Percentiles rank a stretch among this genome's conserved stretches.
Conservation (phyloP, 1,140 invertebrate species). For the Gonatopus flavifemur region DNA sequence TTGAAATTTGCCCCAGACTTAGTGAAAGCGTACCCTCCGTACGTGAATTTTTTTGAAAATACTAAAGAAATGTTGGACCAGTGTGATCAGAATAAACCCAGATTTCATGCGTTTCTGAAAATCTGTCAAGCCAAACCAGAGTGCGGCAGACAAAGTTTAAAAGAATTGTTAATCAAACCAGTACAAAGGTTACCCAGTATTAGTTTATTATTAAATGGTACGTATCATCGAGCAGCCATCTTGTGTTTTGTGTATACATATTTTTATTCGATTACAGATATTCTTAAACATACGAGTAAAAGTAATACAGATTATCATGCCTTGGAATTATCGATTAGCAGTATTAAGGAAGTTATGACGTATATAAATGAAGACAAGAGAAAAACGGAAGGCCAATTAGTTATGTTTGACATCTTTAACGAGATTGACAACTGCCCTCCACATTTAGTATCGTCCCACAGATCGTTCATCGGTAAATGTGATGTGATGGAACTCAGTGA, state of each 20-base stretch:
- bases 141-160: conserved; percentile 91
- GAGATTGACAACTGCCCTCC: conserved; percentile 97
- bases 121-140: conserved; percentile 90
- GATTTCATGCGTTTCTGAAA: conserved; percentile 98
- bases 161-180: conserved; percentile 93
- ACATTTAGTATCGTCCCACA: conserved; percentile 87
- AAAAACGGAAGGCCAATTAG: conserved; percentile 90
- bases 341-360: conserved; percentile 90
- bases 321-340: conserved; percentile 81
- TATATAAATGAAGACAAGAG: conserved; percentile 97
- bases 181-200: conserved; percentile 96
- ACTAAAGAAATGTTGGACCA: conserved; percentile 89
- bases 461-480: conserved; percentile 82
- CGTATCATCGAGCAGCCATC: too few relatives aligned
- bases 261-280: conserved; percentile 65
- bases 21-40: conserved; percentile 93
- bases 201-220: conserved; percentile 88
- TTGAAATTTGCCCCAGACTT: conserved; percentile 80
- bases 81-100: conserved; percentile 88
- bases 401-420: conserved; percentile 96
- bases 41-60: conserved; percentile 97
- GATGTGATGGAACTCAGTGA: conserved; percentile 90
- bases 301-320: conserved; percentile 82
- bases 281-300: conserved; percentile 86
- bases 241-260: background rate